phyloP scores from a whole-genome alignment of 2,113 vertebrate species.

The Phyllopteryx taeniolatus region DNA sequence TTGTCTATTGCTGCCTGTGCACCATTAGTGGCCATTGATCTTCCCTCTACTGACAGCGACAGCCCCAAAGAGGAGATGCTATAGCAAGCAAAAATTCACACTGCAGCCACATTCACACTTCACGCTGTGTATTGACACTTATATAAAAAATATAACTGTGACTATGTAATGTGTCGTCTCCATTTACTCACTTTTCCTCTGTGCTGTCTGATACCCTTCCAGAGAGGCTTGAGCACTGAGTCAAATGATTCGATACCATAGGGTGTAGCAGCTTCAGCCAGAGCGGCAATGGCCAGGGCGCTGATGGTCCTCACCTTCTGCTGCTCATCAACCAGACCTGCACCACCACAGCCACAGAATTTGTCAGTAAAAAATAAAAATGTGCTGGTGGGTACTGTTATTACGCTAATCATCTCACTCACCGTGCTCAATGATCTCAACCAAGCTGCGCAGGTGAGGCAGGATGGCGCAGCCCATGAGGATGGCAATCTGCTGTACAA shows the following conservation, averaged over 20 bases:
- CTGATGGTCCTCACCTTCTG: constrained; percentile 98
- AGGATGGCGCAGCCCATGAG: constrained; percentile 98
- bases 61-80: constrained; percentile 24
- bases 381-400: background rate
- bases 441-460: constrained; percentile 95
- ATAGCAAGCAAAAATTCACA: constrained; percentile 51
- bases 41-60: constrained; percentile 41
- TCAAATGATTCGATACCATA: constrained; percentile 99
- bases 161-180: background rate
- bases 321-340: constrained; percentile 97
- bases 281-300: constrained; percentile 94
- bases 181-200: constrained; percentile 86
- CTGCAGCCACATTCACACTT: constrained; percentile 38
- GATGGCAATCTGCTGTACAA: constrained; percentile 98
- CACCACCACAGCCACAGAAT: background rate
- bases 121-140: constrained; percentile 39
- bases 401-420: constrained; percentile 40
- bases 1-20: constrained; percentile 38
- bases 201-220: constrained; percentile 98
- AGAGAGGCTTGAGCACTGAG: constrained; percentile 95
- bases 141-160: background rate
- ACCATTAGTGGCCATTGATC: constrained; percentile 9
- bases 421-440: constrained; percentile 99
- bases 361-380: background rate
- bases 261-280: constrained; percentile 96